These are phyloP conservation scores for Sorex maritimensis DNA, from an alignment of 2,797 vertebrate species.

Conservation along the genomic window DNA sequence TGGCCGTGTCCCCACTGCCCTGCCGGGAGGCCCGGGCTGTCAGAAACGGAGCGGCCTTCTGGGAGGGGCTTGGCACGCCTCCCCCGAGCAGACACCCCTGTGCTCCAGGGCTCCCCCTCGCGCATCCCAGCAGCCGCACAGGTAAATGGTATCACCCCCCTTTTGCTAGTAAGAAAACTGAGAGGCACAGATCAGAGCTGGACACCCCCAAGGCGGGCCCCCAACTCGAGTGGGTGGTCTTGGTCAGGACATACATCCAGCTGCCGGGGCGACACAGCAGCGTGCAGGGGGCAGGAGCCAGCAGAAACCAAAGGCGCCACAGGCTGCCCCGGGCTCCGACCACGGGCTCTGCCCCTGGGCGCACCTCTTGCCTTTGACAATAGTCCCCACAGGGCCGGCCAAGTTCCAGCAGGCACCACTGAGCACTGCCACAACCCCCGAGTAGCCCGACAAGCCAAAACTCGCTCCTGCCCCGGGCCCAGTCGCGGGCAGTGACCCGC, in stretches of 20 bases:
- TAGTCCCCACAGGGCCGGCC: background rate
- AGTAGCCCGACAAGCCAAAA: background rate
- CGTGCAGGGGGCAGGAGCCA: too few species aligned
- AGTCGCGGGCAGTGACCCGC: accelerated
- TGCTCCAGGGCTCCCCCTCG: too few species aligned
- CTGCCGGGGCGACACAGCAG: background rate
- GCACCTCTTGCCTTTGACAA: background rate
- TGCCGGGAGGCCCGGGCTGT: background rate
- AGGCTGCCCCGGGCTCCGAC: background rate
- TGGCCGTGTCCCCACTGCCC: background rate
- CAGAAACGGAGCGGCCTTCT: too few species aligned
- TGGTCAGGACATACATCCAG: background rate
- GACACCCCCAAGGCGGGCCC: background rate
- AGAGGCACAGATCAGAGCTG: background rate
- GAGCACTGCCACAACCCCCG: conserved; percentile 19
- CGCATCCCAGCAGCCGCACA: too few species aligned
- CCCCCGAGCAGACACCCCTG: background rate
- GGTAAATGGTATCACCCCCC: background rate
- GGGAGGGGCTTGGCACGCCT: too few species aligned
- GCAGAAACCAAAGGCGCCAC: background rate
- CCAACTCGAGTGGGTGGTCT: background rate
- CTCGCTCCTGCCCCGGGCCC: background rate
- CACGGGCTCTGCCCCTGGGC: too few species aligned
- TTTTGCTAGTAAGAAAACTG: background rate
- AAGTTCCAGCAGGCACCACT: background rate